phyloP scores from a whole-genome alignment of 2,113 vertebrate species.

The Isichthys henryi region DNA sequence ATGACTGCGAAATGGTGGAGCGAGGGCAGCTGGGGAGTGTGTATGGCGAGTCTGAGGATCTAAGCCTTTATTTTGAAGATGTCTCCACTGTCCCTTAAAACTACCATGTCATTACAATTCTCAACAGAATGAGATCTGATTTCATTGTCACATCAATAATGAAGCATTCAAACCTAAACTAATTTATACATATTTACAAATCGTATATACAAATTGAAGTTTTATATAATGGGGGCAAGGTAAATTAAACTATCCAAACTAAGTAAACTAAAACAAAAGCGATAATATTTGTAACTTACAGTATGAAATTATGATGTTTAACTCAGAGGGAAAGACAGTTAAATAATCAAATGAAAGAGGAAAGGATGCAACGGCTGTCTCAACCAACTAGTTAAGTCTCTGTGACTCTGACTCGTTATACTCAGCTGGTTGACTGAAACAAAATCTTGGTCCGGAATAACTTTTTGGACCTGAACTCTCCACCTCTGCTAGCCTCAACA shows the following conservation, averaged over 20 bases:
- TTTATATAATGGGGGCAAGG: not conserved
- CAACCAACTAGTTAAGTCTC: not conserved
- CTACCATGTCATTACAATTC: not conserved
- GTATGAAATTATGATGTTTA: not conserved
- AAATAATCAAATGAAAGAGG: not conserved
- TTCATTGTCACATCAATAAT: not conserved
- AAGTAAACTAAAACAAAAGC: not conserved
- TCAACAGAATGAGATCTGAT: not conserved
- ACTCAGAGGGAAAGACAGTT: not conserved
- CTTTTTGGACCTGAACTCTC: not conserved
- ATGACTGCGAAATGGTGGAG: not conserved
- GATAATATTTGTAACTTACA: not conserved
- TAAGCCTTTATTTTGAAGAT: not conserved
- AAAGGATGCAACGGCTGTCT: not conserved
- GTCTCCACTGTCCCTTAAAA: not conserved
- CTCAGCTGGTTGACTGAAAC: not conserved
- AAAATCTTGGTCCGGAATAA: not conserved
- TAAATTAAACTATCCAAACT: not conserved
- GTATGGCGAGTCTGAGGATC: not conserved
- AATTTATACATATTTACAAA: not conserved
- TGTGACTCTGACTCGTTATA: not conserved
- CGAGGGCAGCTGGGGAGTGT: not conserved
- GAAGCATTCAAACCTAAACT: not conserved
- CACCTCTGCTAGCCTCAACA: not conserved
- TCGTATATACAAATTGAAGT: not conserved